These are phyloP conservation scores for Acrocephalus kingi DNA, from an alignment of 2,113 vertebrate genomes.

Conservation along the genomic window DNA sequence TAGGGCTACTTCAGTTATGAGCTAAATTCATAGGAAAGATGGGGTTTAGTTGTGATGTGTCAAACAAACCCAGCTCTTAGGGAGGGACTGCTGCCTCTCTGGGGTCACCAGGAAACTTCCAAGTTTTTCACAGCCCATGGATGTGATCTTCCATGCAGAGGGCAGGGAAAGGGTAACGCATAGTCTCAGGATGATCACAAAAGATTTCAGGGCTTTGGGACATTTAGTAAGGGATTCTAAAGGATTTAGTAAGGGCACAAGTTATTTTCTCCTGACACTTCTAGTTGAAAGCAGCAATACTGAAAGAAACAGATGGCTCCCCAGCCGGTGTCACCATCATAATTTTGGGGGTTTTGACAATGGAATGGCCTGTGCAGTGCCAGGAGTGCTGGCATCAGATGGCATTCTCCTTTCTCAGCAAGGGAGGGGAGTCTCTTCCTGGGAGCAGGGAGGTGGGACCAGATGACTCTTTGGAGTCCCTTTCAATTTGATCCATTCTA, in stretches of 20 bases:
- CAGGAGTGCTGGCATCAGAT: background rate
- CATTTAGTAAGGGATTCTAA: background rate
- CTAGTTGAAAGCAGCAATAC: background rate
- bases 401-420: background rate
- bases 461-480: background rate
- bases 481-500: background rate
- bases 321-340: background rate
- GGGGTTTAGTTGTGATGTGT: too few species aligned
- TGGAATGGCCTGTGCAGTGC: background rate
- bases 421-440: background rate
- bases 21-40: background rate
- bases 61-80: background rate
- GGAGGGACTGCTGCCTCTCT: background rate
- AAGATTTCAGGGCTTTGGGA: background rate
- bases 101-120: background rate
- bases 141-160: background rate
- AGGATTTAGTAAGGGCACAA: too few species aligned
- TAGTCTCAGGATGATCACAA: background rate
- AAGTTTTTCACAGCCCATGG: rapidly evolving
- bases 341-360: background rate
- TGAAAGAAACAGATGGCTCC: background rate
- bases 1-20: constrained; percentile 26
- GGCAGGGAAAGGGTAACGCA: background rate
- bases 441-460: background rate
- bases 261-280: background rate